Conservation (phyloP, 2,888 invertebrate species). For the Hartigia nigra region DNA sequence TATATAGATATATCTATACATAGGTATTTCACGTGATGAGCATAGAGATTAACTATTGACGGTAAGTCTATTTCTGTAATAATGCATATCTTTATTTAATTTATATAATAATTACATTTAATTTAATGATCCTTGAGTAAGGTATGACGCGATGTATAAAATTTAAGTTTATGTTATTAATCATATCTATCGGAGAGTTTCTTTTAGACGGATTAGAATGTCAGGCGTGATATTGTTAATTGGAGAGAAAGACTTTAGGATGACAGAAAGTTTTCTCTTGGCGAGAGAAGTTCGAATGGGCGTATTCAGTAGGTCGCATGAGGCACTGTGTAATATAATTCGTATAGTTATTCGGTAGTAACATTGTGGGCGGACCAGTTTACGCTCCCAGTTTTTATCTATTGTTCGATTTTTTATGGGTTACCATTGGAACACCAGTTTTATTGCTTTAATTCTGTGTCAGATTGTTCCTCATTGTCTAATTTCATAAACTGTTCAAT, state of each 20-base stretch:
- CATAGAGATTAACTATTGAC: neutral
- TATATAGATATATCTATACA: neutral
- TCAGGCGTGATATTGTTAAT: neutral
- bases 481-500: neutral
- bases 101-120: neutral
- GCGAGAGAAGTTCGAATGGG: neutral
- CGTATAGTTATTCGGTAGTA: neutral
- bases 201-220: neutral
- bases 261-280: neutral
- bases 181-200: neutral
- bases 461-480: neutral
- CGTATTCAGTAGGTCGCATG: neutral
- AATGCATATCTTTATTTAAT: too few relatives aligned
- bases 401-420: neutral
- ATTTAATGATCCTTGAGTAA: too few relatives aligned
- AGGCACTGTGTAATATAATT: neutral
- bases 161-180: neutral
- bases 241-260: neutral
- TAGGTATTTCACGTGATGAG: neutral
- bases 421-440: neutral
- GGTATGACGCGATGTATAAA: too few relatives aligned
- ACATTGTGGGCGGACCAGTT: conserved; percentile 2
- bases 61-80: neutral
- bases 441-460: neutral
- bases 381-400: neutral